phyloP scores from a whole-genome alignment of 30 jellyfish, hydroid and myxozoan genomes.

The Pseudorhiza aurosa region DNA sequence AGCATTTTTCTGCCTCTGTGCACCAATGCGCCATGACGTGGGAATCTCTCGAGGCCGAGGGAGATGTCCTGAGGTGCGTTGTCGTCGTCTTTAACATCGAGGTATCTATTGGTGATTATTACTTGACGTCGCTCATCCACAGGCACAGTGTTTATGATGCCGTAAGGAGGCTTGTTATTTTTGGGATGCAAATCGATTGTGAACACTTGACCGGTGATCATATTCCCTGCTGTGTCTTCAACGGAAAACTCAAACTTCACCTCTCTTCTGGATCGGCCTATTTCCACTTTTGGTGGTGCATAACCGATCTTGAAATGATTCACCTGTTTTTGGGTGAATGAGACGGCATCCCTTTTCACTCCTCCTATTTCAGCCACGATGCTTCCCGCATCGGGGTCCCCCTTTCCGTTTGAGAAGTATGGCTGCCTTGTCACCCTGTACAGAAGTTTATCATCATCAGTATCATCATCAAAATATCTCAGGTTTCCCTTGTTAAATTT shows the following conservation, averaged over 20 bases:
- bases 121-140: constrained; percentile 76
- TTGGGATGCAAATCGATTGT: constrained; percentile 76
- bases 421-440: constrained; percentile 68
- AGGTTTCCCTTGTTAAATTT: constrained; percentile 66
- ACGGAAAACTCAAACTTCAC: constrained; percentile 79
- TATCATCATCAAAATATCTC: constrained; percentile 82
- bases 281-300: constrained; percentile 72
- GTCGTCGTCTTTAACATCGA: constrained; percentile 81
- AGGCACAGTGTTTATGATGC: constrained; percentile 51
- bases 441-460: constrained; percentile 70
- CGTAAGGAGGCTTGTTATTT: constrained; percentile 89
- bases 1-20: constrained; percentile 52
- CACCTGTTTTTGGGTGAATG: constrained; percentile 83
- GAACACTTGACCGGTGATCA: constrained; percentile 51
- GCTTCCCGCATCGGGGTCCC: constrained; percentile 60
- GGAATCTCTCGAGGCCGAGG: constrained; percentile 62
- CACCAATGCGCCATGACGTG: constrained; percentile 78
- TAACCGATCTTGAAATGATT: constrained; percentile 90
- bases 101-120: constrained; percentile 50
- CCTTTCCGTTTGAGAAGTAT: constrained; percentile 43
- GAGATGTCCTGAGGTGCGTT: constrained; percentile 67
- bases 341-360: constrained; percentile 12
- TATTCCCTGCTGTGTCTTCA: constrained; percentile 83
- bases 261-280: constrained; percentile 68
- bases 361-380: constrained; percentile 51